Conservation (phyloP, 2,113 vertebrate species). For the Verasper variegatus region DNA sequence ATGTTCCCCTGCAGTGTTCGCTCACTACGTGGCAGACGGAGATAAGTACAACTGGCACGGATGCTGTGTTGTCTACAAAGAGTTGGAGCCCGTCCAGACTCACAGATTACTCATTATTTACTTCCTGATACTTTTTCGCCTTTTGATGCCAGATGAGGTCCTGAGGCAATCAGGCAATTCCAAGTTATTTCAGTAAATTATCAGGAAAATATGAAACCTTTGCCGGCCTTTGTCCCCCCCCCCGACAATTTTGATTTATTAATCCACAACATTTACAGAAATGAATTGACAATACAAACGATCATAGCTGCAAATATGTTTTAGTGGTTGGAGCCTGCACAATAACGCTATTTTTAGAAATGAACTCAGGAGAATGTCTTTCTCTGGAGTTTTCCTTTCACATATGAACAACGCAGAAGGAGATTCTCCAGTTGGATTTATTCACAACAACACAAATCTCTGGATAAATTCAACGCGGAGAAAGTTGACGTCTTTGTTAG, state of each 20-base stretch:
- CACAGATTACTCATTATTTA: conserved; percentile 23
- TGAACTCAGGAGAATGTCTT: no score
- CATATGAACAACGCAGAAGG: no score
- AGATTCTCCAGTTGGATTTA: no score
- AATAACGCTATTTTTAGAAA: no score
- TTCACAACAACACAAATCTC: no score
- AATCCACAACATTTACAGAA: neutral
- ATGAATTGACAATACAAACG: neutral
- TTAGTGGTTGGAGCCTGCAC: neutral
- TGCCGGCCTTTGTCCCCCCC: no score
- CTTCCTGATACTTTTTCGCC: neutral
- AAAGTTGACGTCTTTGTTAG: no score
- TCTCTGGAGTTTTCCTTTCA: no score
- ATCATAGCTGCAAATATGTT: neutral
- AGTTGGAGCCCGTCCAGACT: neutral
- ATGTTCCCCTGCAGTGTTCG: neutral
- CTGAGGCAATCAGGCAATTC: neutral
- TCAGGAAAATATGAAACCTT: no score
- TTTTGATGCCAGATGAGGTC: neutral
- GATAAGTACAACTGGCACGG: neutral
- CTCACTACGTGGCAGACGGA: neutral
- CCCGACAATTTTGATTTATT: no score
- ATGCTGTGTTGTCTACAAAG: neutral
- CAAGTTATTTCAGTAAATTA: neutral
- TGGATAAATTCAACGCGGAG: no score